Evolutionary conservation across 64 coral and sea anemone genomes (phyloP).

Genomic region (Catalaphyllia jardinei): DNA sequence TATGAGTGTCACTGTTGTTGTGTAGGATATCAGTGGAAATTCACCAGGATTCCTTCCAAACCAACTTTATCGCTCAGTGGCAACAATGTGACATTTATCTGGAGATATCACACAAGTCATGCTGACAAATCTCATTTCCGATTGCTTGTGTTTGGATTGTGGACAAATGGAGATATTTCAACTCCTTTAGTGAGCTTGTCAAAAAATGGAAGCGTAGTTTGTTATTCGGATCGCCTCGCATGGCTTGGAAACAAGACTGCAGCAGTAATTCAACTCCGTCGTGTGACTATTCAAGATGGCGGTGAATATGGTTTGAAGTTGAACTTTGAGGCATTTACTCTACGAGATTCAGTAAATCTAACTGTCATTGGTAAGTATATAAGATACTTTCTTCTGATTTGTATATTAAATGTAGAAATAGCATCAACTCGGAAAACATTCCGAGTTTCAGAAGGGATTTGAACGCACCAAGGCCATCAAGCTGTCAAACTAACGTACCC

Average conservation of each 20-base stretch:
- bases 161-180: constrained; percentile 38
- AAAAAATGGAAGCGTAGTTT: constrained; percentile 10
- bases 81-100: constrained; percentile 33
- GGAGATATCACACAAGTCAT: constrained; percentile 21
- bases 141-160: background rate
- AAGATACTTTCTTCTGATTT: background rate
- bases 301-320: constrained; percentile 1
- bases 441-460: too few species aligned
- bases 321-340: background rate
- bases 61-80: constrained; percentile 23
- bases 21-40: constrained; percentile 28
- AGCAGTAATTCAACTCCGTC: constrained; percentile 1
- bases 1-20: background rate
- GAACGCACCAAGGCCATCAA: too few species aligned
- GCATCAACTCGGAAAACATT: too few species aligned
- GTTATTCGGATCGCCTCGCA: background rate
- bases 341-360: constrained; percentile 16
- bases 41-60: constrained; percentile 7
- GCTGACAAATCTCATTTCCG: constrained; percentile 12
- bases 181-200: constrained; percentile 8
- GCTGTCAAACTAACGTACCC: too few species aligned
- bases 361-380: constrained; percentile 26
- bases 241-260: constrained; percentile 27
- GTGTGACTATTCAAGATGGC: constrained; percentile 2
- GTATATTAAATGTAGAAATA: background rate